Percentiles rank a stretch among this genome's conserved stretches.
These are phyloP conservation scores for Leptinotarsa defecta DNA, from an alignment of 1,140 invertebrate genomes.

Conservation along the genomic window DNA sequence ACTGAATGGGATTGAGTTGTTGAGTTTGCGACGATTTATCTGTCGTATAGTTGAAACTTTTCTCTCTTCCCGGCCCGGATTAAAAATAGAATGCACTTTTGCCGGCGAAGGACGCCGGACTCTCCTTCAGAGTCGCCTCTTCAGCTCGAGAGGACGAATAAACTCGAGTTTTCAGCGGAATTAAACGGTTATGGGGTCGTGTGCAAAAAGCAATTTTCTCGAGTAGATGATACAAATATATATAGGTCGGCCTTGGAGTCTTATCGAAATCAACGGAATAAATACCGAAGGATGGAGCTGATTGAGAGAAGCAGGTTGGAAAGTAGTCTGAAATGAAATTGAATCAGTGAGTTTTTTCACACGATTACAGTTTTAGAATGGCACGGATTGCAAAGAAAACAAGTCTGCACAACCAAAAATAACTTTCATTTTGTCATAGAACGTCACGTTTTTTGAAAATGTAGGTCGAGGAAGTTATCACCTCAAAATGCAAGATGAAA, in stretches of 20 bases:
- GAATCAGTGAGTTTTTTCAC: no score
- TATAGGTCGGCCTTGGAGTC: background rate
- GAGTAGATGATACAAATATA: background rate
- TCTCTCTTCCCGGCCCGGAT: background rate
- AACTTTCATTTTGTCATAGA: no score
- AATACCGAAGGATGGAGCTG: background rate
- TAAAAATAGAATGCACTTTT: slow-evolving; percentile 4
- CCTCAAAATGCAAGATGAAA: no score
- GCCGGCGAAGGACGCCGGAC: background rate
- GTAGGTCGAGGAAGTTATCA: no score
- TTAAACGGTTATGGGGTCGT: background rate
- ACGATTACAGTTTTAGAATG: no score
- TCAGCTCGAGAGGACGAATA: background rate
- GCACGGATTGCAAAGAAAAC: no score
- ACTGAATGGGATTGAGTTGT: slow-evolving; percentile 5
- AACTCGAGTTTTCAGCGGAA: background rate
- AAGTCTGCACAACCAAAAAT: no score
- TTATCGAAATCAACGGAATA: background rate
- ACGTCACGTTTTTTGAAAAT: no score
- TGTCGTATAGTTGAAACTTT: slow-evolving; percentile 1
- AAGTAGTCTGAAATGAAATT: no score
- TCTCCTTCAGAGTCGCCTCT: background rate
- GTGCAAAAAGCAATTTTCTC: background rate
- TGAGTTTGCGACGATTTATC: slow-evolving; percentile 2
- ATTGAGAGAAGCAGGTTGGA: no score